Evolutionary conservation across 2,113 vertebrate species (phyloP), one percentile per base, ranked within the genome.

Genomic region (Syngnathus floridae): DNA sequence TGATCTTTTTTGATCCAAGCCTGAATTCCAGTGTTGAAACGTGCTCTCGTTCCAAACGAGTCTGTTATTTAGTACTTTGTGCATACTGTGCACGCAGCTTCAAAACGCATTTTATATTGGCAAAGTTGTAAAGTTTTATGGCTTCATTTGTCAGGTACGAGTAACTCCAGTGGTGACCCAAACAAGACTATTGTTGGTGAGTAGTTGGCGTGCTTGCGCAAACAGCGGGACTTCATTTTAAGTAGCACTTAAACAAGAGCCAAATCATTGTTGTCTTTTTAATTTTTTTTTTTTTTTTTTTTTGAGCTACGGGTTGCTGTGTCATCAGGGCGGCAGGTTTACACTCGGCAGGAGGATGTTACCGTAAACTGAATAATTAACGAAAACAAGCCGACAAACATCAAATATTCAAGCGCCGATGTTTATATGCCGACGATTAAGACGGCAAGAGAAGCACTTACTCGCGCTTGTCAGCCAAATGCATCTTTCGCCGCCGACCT

Each of bases 341-440:
- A 85, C 68, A 84, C 84, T 88, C 86, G 81, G 76, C 84, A 73
- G 80, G 85, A 80, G 82, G 80, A 88, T 75, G 84, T 88, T 87
- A 86, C 85, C 87, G 80, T 71, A 22, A 71, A 57, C 79, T 90
- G 80, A 90, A 89, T 90, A 89, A 91, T 91, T 90, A 85, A 90
- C 80, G 77, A 87, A 89, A 90, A 90, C 88, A 91, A 89, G 88
- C 85, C 84, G 84, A 79, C 82, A 82, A 82, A 71, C 83, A 90
- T 90, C 73, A 90, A 88, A 90, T 88, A 90, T 90, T 90, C 76
- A 89, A 76, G 76, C 81, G 84, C 80, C 80, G 73, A 88, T 88
- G 87, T 89, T 87, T 90, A 84, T 84, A 87, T 83, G 84, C 82
- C 79, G 74, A 86, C 82, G 69, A 87, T 88, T 87, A 82, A 83